Evolutionary conservation across 1,140 invertebrate genomes (phyloP).

Genomic region (Meloidogyne hapla): DNA sequence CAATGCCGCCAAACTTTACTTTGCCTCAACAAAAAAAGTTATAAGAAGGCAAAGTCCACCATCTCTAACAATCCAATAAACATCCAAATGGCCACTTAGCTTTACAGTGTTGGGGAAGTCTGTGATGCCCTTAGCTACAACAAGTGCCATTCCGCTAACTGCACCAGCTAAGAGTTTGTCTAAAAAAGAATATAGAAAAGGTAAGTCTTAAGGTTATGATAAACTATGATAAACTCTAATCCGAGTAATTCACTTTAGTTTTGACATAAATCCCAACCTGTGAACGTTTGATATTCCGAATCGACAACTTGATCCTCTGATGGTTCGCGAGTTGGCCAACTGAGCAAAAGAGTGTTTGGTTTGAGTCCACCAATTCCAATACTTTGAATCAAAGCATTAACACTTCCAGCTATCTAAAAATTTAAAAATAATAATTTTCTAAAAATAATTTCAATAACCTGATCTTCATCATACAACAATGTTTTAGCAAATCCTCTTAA

Average conservation of each 20-base stretch:
- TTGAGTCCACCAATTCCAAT: conserved; percentile 84
- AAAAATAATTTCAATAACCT: conserved; percentile 69
- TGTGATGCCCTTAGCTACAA: conserved; percentile 59
- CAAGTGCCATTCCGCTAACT: conserved; percentile 59
- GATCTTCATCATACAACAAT: conserved; percentile 57
- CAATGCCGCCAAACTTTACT: conserved; percentile 91
- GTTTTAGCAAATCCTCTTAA: conserved; percentile 60
- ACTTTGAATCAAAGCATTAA: conserved; percentile 75
- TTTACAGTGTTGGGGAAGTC: conserved; percentile 54
- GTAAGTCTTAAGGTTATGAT: too few species aligned
- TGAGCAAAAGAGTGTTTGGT: conserved; percentile 94
- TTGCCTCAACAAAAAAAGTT: conserved; percentile 91
- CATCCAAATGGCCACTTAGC: conserved; percentile 56
- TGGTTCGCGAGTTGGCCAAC: conserved; percentile 90
- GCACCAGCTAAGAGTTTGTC: conserved; percentile 52
- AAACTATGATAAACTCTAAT: too few species aligned
- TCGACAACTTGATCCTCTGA: conserved; percentile 37
- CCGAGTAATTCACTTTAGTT: too few species aligned
- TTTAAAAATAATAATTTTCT: conserved; percentile 72
- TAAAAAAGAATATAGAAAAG: too few species aligned
- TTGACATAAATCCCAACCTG: conserved; percentile 28
- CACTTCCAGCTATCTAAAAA: conserved; percentile 78
- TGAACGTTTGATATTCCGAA: conserved; percentile 61
- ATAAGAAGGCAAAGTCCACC: conserved; percentile 90
- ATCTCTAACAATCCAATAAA: conserved; percentile 45